Conservation (phyloP, 2,113 vertebrate species). For the Grallaria varia region DNA sequence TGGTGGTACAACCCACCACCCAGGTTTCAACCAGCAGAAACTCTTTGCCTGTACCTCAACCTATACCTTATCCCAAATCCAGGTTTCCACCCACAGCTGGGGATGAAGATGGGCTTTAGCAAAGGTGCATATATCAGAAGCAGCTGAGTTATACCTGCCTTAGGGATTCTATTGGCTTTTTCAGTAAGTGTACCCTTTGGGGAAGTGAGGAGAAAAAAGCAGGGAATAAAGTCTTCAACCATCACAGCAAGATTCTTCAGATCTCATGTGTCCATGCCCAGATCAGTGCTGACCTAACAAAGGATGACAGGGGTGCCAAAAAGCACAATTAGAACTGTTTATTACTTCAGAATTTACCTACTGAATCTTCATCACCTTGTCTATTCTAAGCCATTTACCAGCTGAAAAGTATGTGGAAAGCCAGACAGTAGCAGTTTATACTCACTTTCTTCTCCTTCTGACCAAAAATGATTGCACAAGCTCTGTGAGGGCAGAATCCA, state of each 20-base stretch:
- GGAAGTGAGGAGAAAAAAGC: not conserved
- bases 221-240: not conserved
- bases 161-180: not conserved
- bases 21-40: not conserved
- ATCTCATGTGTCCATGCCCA: accelerated
- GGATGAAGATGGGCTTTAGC: not conserved
- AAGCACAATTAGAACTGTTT: not conserved
- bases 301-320: not conserved
- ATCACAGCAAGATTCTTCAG: not conserved
- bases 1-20: not conserved
- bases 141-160: not conserved
- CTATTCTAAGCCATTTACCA: not conserved
- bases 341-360: not conserved
- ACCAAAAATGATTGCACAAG: not conserved
- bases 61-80: not conserved
- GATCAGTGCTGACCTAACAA: not conserved
- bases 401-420: not conserved
- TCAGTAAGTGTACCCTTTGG: not conserved
- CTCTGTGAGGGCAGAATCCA: not conserved
- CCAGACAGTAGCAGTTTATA: not conserved
- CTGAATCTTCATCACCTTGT: not conserved
- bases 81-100: not conserved
- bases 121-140: not conserved
- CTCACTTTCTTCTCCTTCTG: not conserved
- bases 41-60: not conserved